Evolutionary conservation across 30 jellyfish, hydroid and myxozoan genomes (phyloP).

Genomic region (Pseudorhiza aurosa): DNA sequence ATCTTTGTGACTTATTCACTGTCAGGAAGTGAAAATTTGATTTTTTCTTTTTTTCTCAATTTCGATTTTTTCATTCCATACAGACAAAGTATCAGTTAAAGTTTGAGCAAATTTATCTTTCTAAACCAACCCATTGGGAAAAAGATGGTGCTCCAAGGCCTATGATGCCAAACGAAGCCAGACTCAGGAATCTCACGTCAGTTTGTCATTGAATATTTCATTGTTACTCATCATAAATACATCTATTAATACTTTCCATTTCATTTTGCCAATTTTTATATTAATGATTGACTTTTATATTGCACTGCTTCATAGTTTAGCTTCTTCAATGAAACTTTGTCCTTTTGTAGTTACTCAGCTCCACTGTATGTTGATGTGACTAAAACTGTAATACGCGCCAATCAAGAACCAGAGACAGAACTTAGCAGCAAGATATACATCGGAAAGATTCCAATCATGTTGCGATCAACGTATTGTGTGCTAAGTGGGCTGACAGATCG

Average conservation of each 20-base stretch:
- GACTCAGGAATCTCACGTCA: constrained; percentile 95
- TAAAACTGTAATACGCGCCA: constrained; percentile 84
- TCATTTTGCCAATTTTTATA: not conserved
- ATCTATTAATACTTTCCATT: too few relatives aligned
- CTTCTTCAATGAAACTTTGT: too few relatives aligned
- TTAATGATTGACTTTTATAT: not conserved
- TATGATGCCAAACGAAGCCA: constrained; percentile 99
- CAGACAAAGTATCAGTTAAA: constrained; percentile 95
- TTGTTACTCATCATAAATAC: too few relatives aligned
- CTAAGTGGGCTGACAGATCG: constrained; percentile 93
- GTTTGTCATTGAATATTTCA: too few relatives aligned
- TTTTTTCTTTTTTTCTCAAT: too few relatives aligned
- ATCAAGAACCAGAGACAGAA: constrained; percentile 93
- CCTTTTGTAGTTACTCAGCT: constrained; percentile 86
- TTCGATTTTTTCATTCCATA: too few relatives aligned
- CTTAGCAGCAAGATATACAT: constrained; percentile 87
- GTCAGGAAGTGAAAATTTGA: too few relatives aligned
- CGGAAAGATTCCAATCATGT: constrained; percentile 99
- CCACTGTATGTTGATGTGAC: constrained; percentile 97
- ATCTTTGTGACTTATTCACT: too few relatives aligned
- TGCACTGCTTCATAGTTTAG: not conserved
- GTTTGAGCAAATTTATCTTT: constrained; percentile 96
- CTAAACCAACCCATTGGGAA: constrained; percentile 99
- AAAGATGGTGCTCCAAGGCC: constrained; percentile 99
- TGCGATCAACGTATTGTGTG: constrained; percentile 96